phyloP scores from a whole-genome alignment of 2,797 vertebrate genomes.

The Hydrocynus forskahlii region DNA sequence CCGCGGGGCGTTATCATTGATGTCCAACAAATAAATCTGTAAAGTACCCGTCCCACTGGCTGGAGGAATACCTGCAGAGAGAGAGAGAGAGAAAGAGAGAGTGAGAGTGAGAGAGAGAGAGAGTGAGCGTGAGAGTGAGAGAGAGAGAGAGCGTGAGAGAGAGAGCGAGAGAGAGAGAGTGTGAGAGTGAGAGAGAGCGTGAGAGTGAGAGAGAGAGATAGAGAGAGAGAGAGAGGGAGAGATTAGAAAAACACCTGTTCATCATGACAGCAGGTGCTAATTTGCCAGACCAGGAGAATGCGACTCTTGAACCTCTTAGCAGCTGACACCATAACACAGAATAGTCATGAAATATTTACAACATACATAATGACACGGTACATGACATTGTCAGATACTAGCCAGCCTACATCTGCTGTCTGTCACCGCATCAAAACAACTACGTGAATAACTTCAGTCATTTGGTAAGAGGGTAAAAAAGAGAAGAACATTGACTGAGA shows the following conservation, averaged over 20 bases:
- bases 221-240: not conserved
- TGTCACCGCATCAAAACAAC: conserved; percentile 24
- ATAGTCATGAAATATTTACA: conserved; percentile 24
- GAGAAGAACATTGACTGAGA: conserved; percentile 22
- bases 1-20: conserved; percentile 94
- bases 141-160: not conserved
- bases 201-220: not conserved
- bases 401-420: not conserved
- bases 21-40: conserved; percentile 92
- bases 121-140: no score
- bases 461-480: conserved; percentile 25
- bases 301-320: conserved; percentile 22
- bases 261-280: not conserved
- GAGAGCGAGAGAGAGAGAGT: not conserved
- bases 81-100: not conserved
- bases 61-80: conserved; percentile 82
- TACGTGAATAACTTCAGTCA: not conserved
- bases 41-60: conserved; percentile 94
- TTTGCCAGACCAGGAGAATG: not conserved
- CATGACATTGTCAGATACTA: conserved; percentile 17
- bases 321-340: not conserved
- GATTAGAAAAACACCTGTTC: conserved; percentile 12
- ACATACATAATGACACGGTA: conserved; percentile 25
- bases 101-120: not conserved
- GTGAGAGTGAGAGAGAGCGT: not conserved